Base-by-base conservation (phyloP, 2,888 invertebrate species). In the Dryococelus australis region DNA sequence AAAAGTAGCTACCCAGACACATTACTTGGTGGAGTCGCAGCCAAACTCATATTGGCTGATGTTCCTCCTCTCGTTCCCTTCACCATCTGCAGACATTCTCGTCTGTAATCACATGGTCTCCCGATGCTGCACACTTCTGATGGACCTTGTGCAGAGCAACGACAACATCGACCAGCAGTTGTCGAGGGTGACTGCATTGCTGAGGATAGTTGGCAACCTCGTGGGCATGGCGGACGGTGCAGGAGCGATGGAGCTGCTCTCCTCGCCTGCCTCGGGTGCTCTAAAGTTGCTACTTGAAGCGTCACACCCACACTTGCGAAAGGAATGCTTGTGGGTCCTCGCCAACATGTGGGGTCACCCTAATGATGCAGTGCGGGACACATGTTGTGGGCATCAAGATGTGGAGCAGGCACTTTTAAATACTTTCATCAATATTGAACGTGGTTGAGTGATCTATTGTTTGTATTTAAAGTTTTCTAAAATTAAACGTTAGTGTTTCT, bases 151-250 rank as follows among this genome's bases (percentile, higher is more conserved):
- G 51, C 24, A 20, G 65, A 16, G 20, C n/a, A n/a, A n/a, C 8
- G n/a, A n/a, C n/a, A 65, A 0, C 65, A 8, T 65, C 24, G n/a
- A 24, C 65, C 65, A 65, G 65, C 20, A 65, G 65, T n/a, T 65
- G 65, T 65, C 65, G n/a, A 65, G 65, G n/a, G 65, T 65, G 8
- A 65, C 65, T 3, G 65, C 65, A 20, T n/a, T 65, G 24, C 65
- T 65, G 65, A 65, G 65, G 65, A 65, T 65, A 65, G 65, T 65
- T 65, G 65, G 65, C 65, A 65, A 65, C 65, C 65, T 65, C 8
- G 65, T 65, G 65, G 65, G 13, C 2, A 9, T 20, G 65, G 65
- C 65, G n/a, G 65, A 65, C 8, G 65, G 65, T 8, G n/a, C 24
- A n/a, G 65, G 65, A n/a, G 65, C 65, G 20, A 65, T 65, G 65